Base-by-base conservation (phyloP, 2,888 invertebrate genomes). In the Pterostichus madidus region DNA sequence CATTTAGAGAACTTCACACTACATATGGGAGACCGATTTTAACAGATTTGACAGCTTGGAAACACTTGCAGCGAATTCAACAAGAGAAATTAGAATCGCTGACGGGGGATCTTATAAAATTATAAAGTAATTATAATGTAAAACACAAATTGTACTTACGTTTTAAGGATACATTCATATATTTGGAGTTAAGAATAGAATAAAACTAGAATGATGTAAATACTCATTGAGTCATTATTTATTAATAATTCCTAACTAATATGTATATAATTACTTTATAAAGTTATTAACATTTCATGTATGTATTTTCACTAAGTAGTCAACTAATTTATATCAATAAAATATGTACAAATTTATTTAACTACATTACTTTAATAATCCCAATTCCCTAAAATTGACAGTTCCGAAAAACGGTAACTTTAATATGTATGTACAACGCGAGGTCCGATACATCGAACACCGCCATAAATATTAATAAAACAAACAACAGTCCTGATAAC, bases 361-460 rank as follows among this genome's bases (percentile, higher is more conserved):
- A 89, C 89, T 90, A 89, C 87, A 84, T 83, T 83, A 84, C 85
- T 84, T 85, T 86, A 86, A 85, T 86, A 88, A 87, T 92, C 93
- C 93, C 93, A 91, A 92, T 93, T 93, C 92, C 93, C 93, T 93
- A 93, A 93, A 93, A 93, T 93, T 93, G 93, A 93, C 93, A 92
- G 92, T 92, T 92, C 92, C 92, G 93, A 92, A 92, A 91, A 93
- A 93, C 89, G 89, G 88, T 89, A 89, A 89, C 89, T 89, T 89
- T 83, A 78, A 73, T 80, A 84, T 75, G 82, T 83, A 84, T 82
- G 35, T 80, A 80, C 80, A 80, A 71, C 2, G 13, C 59, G 44
- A 32, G 8, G 10, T 44, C 15, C 39, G 39, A 7, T 39, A 39
- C 6, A 46, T 31, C 64, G 39, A 39, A 32, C 49, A 11, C 17